phyloP scores from a whole-genome alignment of 2,797 vertebrate genomes.

The Macropodus opercularis region DNA sequence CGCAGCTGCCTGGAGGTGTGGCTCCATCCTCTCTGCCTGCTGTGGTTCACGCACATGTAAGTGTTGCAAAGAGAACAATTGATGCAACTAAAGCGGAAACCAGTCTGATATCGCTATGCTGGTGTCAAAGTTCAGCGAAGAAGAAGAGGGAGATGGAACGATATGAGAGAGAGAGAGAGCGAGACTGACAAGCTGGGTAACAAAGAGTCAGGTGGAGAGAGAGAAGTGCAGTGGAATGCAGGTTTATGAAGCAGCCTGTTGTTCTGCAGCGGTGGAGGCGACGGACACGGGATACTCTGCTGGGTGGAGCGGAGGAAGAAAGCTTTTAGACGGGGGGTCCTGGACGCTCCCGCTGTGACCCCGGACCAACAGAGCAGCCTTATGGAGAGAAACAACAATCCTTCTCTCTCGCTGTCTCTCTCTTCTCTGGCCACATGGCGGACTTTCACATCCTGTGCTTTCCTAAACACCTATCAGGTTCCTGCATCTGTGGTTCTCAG shows the following conservation, averaged over 20 bases:
- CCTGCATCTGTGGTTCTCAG: constrained; percentile 7
- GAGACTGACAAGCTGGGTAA: background rate
- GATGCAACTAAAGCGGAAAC: background rate
- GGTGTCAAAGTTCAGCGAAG: background rate
- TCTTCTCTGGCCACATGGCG: constrained; percentile 24
- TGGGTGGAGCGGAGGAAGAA: constrained; percentile 31
- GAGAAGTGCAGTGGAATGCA: constrained; percentile 13
- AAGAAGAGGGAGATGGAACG: background rate
- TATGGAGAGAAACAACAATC: constrained; percentile 45
- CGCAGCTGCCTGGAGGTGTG: no score
- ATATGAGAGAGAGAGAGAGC: background rate
- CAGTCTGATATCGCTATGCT: background rate
- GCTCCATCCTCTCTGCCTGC: no score
- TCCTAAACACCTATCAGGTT: constrained; percentile 58
- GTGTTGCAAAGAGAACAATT: no score
- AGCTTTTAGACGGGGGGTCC: constrained; percentile 45
- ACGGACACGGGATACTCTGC: constrained; percentile 58
- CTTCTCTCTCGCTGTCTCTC: constrained; percentile 30
- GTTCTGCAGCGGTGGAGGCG: constrained; percentile 36
- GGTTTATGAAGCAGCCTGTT: constrained; percentile 33
- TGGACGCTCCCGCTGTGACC: constrained; percentile 31
- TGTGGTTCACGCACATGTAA: background rate
- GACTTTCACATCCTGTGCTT: constrained; percentile 29
- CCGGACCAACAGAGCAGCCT: constrained; percentile 37
- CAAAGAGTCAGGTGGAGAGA: background rate